phyloP scores from a whole-genome alignment of 2,888 invertebrate species.

The Galerucella pusilla region DNA sequence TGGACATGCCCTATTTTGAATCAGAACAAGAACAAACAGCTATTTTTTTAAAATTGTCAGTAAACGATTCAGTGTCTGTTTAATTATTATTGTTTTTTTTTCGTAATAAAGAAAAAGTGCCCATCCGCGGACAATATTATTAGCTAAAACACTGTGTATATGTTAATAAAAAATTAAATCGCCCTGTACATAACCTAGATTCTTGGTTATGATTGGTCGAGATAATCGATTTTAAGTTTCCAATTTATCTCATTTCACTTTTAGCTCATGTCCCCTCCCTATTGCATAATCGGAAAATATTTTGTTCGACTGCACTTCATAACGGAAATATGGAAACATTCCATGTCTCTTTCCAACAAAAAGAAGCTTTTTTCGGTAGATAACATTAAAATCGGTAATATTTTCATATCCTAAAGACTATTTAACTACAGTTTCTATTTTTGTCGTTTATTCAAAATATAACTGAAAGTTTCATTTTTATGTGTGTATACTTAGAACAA shows the following conservation, averaged over 20 bases:
- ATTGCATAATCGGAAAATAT: constrained; percentile 20
- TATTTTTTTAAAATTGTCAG: background rate
- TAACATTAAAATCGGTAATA: background rate
- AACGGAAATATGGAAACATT: constrained; percentile 23
- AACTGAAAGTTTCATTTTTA: background rate
- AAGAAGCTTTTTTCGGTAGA: constrained; percentile 12
- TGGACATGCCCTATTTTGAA: too few species aligned
- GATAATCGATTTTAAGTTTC: constrained; percentile 13
- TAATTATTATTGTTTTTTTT: constrained; percentile 55
- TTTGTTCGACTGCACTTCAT: constrained; percentile 27
- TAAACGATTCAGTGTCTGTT: constrained; percentile 40
- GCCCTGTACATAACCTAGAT: constrained; percentile 47
- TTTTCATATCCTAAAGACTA: background rate
- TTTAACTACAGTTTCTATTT: background rate
- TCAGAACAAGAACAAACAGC: too few species aligned
- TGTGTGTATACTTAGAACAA: too few species aligned
- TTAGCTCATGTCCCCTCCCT: background rate
- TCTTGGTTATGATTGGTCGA: constrained; percentile 39
- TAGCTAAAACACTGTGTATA: constrained; percentile 39
- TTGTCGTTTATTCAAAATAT: background rate
- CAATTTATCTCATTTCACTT: constrained; percentile 18
- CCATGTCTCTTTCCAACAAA: constrained; percentile 31
- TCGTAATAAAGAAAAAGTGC: constrained; percentile 55
- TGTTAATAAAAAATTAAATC: constrained; percentile 32
- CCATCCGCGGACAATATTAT: constrained; percentile 61